Percentiles rank a stretch among this genome's conserved stretches.
Evolutionary conservation across 2,888 invertebrate genomes (phyloP).

Genomic region (Drosophila aldrichi): DNA sequence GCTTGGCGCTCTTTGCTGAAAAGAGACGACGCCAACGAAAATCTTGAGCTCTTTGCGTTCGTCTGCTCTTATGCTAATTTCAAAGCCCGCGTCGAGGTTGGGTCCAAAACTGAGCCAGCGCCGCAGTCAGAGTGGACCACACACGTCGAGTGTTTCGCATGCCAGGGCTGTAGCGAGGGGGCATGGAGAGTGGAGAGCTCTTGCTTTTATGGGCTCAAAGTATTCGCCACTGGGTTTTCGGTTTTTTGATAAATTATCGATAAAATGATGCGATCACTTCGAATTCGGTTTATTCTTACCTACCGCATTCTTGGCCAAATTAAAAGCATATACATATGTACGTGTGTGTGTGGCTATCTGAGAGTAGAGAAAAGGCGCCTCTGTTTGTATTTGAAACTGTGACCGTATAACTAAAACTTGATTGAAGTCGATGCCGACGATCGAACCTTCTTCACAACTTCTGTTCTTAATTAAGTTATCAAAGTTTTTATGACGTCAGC

Average conservation of each 20-base stretch:
- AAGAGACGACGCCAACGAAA: constrained; percentile 53
- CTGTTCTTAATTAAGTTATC: constrained; percentile 76
- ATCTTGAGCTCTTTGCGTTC: constrained; percentile 24
- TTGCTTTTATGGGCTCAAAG: constrained; percentile 61
- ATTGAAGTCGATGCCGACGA: constrained; percentile 33
- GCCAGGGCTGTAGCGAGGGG: constrained; percentile 12
- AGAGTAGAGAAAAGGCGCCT: constrained; percentile 1
- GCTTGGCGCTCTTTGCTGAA: constrained; percentile 54
- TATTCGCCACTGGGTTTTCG: constrained; percentile 79
- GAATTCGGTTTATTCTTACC: constrained; percentile 79
- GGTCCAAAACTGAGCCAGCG: constrained; percentile 15
- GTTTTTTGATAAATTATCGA: constrained; percentile 80
- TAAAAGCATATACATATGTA: constrained; percentile 38
- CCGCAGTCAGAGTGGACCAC: constrained; percentile 63
- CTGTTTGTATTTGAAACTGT: constrained; percentile 34
- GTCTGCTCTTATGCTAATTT: constrained; percentile 73
- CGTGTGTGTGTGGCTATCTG: not conserved
- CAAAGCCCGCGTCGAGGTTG: constrained; percentile 29
- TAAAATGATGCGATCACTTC: constrained; percentile 80
- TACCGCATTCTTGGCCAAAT: constrained; percentile 79
- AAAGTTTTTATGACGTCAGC: constrained; percentile 79
- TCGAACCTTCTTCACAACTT: constrained; percentile 20
- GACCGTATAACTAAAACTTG: constrained; percentile 30
- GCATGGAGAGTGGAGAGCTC: constrained; percentile 12
- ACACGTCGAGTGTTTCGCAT: constrained; percentile 73